Percentiles rank a stretch among this genome's conserved stretches.
Evolutionary conservation across 2,113 vertebrate species (phyloP).

Genomic region (Malurus elegans): DNA sequence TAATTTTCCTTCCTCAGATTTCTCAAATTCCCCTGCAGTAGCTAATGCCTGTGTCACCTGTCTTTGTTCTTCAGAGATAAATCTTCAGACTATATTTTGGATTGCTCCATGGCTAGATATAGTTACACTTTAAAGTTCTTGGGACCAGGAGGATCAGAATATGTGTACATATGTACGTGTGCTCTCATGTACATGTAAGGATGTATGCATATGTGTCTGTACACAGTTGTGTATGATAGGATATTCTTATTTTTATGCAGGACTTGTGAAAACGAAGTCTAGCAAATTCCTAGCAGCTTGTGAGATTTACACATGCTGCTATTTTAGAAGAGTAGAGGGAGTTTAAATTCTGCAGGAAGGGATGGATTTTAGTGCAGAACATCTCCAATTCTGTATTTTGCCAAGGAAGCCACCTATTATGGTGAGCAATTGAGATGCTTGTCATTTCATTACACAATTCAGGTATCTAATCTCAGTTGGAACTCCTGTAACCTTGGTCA

Average conservation of each 20-base stretch:
- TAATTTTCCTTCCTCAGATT: neutral
- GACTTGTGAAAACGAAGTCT: accelerated
- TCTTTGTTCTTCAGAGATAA: neutral
- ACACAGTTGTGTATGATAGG: neutral
- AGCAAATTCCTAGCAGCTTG: neutral
- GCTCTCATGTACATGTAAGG: accelerated
- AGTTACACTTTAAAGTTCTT: neutral
- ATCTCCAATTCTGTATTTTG: neutral
- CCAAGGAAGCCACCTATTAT: neutral
- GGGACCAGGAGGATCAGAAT: neutral
- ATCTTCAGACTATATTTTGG: neutral
- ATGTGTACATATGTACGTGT: accelerated
- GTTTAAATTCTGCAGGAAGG: neutral
- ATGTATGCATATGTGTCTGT: neutral
- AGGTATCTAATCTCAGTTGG: neutral
- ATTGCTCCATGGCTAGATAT: neutral
- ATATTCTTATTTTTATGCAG: neutral
- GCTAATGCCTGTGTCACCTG: neutral
- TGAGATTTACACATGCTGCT: neutral
- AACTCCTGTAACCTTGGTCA: neutral
- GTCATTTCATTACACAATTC: neutral
- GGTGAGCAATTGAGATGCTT: neutral
- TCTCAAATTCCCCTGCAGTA: neutral
- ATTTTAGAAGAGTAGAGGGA: neutral
- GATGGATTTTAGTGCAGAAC: neutral